A percentile compares a stretch with the other conserved stretches of the same genome.
Conservation (phyloP, 2,888 invertebrate genomes). For the Cryptocheilus praepositus region DNA sequence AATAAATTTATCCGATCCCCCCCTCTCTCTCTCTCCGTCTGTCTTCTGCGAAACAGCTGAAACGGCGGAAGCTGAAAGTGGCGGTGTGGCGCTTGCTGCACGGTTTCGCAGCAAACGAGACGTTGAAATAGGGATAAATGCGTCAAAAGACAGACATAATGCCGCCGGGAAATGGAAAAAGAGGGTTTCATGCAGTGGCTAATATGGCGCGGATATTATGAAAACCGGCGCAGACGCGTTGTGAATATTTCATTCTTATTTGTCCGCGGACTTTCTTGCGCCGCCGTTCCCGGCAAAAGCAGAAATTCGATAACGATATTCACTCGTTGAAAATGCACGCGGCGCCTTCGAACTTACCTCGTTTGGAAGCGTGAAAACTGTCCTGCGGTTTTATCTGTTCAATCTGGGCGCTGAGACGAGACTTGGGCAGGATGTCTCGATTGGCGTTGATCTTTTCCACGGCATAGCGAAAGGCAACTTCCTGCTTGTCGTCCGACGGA, state of each 20-base stretch:
- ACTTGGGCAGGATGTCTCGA: conserved; percentile 86
- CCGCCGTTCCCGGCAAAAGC: background rate
- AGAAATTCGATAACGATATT: conserved; percentile 19
- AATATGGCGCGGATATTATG: too few species aligned
- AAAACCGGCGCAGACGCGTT: too few species aligned
- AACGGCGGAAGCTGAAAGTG: background rate
- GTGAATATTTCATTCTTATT: too few species aligned
- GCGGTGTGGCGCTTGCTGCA: too few species aligned
- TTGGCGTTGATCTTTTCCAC: conserved; percentile 93
- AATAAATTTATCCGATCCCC: conserved; percentile 20
- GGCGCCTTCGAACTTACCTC: conserved; percentile 80
- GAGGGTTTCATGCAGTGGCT: too few species aligned
- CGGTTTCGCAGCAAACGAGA: too few species aligned
- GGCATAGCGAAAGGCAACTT: conserved; percentile 94
- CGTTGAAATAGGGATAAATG: background rate
- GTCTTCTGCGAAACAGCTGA: background rate
- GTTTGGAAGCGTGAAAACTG: conserved; percentile 95
- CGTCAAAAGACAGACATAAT: background rate
- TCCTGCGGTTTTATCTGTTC: conserved; percentile 93
- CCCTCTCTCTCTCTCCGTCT: background rate
- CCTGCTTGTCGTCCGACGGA: conserved; percentile 90
- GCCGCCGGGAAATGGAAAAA: too few species aligned
- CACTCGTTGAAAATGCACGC: conserved; percentile 5
- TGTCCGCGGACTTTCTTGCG: too few species aligned
- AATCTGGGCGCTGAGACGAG: conserved; percentile 91